Conservation (phyloP, 2,113 vertebrate species). For the Carassius auratus region DNA sequence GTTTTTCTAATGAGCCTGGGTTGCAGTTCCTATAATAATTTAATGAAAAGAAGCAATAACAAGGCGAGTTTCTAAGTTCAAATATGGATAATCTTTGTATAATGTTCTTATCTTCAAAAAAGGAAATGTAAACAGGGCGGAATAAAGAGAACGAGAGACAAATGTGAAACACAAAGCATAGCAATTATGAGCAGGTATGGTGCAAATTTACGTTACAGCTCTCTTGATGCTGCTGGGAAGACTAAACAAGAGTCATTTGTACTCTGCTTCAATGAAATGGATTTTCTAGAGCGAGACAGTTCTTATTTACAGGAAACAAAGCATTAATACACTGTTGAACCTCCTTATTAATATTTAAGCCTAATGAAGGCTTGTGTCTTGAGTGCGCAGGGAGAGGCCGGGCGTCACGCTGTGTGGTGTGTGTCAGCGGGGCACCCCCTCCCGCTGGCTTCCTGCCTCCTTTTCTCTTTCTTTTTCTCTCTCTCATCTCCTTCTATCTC, state of each 20-base stretch:
- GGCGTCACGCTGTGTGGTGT: slow-evolving; percentile 47
- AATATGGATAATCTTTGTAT: neutral
- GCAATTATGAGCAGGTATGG: neutral
- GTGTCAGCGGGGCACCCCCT: slow-evolving; percentile 2
- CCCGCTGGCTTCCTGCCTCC: slow-evolving; percentile 21
- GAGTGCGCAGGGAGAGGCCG: slow-evolving; percentile 16
- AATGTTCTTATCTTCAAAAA: slow-evolving; percentile 13
- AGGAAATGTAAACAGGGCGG: neutral
- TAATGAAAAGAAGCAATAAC: neutral
- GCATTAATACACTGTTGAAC: slow-evolving; percentile 62
- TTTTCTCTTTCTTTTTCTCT: slow-evolving; percentile 8
- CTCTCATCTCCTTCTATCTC: slow-evolving; percentile 37
- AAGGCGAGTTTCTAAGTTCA: neutral
- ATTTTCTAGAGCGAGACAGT: slow-evolving; percentile 45
- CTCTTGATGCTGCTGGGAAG: slow-evolving; percentile 7
- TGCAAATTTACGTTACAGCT: neutral
- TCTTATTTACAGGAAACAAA: slow-evolving; percentile 72
- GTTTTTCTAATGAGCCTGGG: neutral
- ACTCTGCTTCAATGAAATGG: slow-evolving; percentile 54
- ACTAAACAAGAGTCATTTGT: slow-evolving; percentile 45
- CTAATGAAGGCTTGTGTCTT: slow-evolving; percentile 70
- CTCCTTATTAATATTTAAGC: slow-evolving; percentile 72
- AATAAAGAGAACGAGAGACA: slow-evolving; percentile 9
- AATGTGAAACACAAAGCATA: neutral
- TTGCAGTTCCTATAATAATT: neutral